Percentiles rank a stretch among this genome's conserved stretches.
Conservation (phyloP, 2,113 vertebrate species). For the Zosterops borbonicus region DNA sequence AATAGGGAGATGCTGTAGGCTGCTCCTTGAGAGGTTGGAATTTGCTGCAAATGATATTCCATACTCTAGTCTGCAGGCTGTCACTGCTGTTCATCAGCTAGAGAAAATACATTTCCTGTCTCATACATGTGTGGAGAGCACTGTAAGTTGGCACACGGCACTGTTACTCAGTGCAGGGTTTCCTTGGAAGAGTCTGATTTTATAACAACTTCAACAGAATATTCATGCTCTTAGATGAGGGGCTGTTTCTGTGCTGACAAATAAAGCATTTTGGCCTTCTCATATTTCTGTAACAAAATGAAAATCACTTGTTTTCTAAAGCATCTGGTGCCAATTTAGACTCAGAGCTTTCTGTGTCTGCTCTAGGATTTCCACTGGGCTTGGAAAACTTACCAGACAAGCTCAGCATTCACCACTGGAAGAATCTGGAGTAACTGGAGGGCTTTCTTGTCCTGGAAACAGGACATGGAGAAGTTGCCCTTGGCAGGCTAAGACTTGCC, state of each 20-base stretch:
- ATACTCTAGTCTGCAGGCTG: not conserved
- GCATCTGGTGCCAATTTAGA: constrained; percentile 37
- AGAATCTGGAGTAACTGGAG: constrained; percentile 12
- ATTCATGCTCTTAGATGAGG: constrained; percentile 16
- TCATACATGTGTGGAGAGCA: not conserved
- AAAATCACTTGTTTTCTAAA: constrained; percentile 37
- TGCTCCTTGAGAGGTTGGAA: not conserved
- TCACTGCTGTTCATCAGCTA: not conserved
- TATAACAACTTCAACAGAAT: not conserved
- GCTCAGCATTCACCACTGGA: constrained; percentile 39
- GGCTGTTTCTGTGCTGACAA: constrained; percentile 37
- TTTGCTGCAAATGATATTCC: not conserved
- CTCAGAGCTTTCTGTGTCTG: constrained; percentile 54
- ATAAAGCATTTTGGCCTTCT: constrained; percentile 20
- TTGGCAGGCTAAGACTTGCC: not conserved
- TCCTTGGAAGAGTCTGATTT: constrained; percentile 14
- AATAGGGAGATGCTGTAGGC: not conserved
- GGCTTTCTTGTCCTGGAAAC: constrained; percentile 49
- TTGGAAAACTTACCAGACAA: constrained; percentile 33
- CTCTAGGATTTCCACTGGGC: constrained; percentile 17
- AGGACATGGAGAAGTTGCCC: constrained; percentile 29
- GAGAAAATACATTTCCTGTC: not conserved
- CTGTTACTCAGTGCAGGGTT: not conserved
- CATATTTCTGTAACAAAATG: constrained; percentile 11
- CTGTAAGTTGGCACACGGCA: not conserved